Conservation (phyloP, 1,140 invertebrate genomes). For the Aphaenogaster rudis region DNA sequence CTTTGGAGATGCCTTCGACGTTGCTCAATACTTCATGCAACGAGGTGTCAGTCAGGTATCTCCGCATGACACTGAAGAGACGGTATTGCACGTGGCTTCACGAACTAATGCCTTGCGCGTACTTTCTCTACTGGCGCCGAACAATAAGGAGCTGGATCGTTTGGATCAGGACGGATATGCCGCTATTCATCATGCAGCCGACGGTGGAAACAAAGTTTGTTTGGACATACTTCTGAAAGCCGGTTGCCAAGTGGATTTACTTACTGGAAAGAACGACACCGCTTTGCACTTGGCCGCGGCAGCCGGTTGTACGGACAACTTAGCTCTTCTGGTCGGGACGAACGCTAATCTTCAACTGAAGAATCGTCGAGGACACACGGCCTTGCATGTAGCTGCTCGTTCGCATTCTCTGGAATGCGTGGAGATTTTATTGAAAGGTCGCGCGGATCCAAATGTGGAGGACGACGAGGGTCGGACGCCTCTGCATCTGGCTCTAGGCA, state of each 20-base stretch:
- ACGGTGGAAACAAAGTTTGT: slow-evolving; percentile 91
- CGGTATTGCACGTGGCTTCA: slow-evolving; percentile 92
- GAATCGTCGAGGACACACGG: slow-evolving; percentile 92
- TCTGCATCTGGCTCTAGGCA: slow-evolving; percentile 92
- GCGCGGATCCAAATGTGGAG: slow-evolving; percentile 91
- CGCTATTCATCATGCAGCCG: slow-evolving; percentile 92
- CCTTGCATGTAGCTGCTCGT: slow-evolving; percentile 92
- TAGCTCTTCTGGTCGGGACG: slow-evolving; percentile 91
- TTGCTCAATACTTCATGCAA: slow-evolving; percentile 90
- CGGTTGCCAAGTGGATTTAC: slow-evolving; percentile 88
- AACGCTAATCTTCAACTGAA: slow-evolving; percentile 91
- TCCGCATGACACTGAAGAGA: slow-evolving; percentile 89
- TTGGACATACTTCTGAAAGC: slow-evolving; percentile 90
- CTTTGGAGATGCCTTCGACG: slow-evolving; percentile 92
- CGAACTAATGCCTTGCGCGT: slow-evolving; percentile 92
- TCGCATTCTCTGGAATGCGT: slow-evolving; percentile 93
- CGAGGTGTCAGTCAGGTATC: slow-evolving; percentile 89
- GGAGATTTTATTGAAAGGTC: slow-evolving; percentile 90
- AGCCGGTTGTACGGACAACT: slow-evolving; percentile 91
- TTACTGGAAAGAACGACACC: slow-evolving; percentile 90
- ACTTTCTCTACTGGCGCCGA: slow-evolving; percentile 90
- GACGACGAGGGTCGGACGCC: slow-evolving; percentile 93
- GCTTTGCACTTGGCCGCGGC: slow-evolving; percentile 94
- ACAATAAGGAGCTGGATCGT: slow-evolving; percentile 90
- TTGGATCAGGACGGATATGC: slow-evolving; percentile 91